These are phyloP conservation scores for Dimorphilus gyrociliatus DNA, from an alignment of 2,888 invertebrate genomes.

Conservation along the genomic window DNA sequence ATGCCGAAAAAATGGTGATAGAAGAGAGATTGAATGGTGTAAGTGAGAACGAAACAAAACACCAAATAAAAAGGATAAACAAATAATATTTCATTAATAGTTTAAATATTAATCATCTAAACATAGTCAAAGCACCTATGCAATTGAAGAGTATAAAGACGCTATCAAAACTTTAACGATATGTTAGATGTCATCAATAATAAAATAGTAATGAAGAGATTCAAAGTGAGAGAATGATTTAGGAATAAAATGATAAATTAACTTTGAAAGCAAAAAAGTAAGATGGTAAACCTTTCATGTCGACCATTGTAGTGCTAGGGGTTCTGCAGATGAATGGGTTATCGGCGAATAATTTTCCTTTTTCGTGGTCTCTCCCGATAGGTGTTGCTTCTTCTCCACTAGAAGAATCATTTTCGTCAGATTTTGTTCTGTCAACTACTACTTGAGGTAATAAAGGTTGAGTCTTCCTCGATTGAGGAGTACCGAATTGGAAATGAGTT, in stretches of 20 bases:
- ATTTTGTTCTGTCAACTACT: constrained; percentile 32
- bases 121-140: constrained; percentile 1
- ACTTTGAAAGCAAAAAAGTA: too few species aligned
- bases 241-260: too few species aligned
- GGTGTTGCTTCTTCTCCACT: constrained; percentile 12
- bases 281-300: constrained; percentile 72
- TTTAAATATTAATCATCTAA: constrained; percentile 1
- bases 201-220: too few species aligned
- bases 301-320: constrained; percentile 73
- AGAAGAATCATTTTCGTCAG: constrained; percentile 20
- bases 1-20: constrained; percentile 11
- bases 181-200: too few species aligned
- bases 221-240: too few species aligned
- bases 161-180: constrained; percentile 14
- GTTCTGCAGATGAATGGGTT: constrained; percentile 77
- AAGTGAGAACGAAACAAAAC: too few species aligned
- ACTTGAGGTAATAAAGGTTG: constrained; percentile 26
- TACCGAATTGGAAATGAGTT: constrained; percentile 14
- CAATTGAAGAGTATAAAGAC: constrained; percentile 1
- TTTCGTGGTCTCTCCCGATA: constrained; percentile 10
- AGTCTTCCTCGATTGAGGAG: too few species aligned
- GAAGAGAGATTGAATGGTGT: too few species aligned
- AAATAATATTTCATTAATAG: constrained; percentile 2
- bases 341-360: constrained; percentile 42
- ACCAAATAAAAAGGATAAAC: too few species aligned